Percentiles rank a stretch among this genome's conserved stretches.
Conservation (phyloP, 2,888 invertebrate genomes). For the Poecilus cupreus region DNA sequence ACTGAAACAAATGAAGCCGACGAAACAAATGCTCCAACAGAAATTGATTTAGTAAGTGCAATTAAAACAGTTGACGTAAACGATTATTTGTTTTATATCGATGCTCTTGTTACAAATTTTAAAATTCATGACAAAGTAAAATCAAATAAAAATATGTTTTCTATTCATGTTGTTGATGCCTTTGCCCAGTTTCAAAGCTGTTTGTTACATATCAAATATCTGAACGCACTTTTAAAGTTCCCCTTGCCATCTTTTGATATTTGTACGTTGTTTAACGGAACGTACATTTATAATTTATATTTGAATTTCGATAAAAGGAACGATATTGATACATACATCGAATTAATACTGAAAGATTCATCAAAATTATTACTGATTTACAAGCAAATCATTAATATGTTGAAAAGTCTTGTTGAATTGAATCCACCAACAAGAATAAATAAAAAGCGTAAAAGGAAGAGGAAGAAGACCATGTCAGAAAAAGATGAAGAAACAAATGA, state of each 20-base stretch:
- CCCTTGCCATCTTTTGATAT: conserved; percentile 77
- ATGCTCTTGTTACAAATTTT: conserved; percentile 77
- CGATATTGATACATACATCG: conserved; percentile 75
- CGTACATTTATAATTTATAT: conserved; percentile 84
- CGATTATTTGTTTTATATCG: conserved; percentile 78
- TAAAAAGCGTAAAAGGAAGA: conserved; percentile 63
- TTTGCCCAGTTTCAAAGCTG: conserved; percentile 82
- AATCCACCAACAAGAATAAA: conserved; percentile 53
- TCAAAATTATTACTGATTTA: conserved; percentile 69
- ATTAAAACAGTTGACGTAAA: conserved; percentile 75
- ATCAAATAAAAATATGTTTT: conserved; percentile 76
- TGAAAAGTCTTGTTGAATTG: conserved; percentile 61
- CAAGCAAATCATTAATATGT: conserved; percentile 63
- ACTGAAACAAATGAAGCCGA: conserved; percentile 64
- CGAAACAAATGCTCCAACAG: conserved; percentile 19
- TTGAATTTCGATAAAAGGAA: conserved; percentile 77
- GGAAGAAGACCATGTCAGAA: conserved; percentile 64
- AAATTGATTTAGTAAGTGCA: conserved; percentile 70
- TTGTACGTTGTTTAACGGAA: conserved; percentile 83
- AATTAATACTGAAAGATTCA: conserved; percentile 67
- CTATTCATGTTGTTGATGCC: conserved; percentile 76
- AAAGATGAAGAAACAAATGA: conserved; percentile 45
- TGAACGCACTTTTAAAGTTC: conserved; percentile 80
- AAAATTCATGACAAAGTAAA: conserved; percentile 76
- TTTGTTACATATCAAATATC: conserved; percentile 75